Conservation (phyloP, 2,113 vertebrate genomes). For the Pycnonotus jocosus region DNA sequence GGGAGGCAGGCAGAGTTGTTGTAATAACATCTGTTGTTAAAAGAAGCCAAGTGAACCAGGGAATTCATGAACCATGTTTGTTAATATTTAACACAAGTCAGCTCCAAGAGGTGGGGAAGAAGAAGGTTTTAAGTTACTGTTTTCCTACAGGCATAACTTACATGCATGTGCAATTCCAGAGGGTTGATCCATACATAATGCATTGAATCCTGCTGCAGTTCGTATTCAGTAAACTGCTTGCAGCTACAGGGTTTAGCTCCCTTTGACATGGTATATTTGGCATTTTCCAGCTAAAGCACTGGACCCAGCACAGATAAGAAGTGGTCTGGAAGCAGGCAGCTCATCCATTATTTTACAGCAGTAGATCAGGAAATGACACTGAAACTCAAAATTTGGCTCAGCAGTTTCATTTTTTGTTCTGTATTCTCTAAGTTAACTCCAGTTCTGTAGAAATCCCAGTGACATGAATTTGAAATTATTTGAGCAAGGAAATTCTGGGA, state of each 20-base stretch:
- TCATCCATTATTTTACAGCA: background rate
- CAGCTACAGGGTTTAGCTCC: background rate
- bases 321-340: background rate
- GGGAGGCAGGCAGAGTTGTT: conserved; percentile 8
- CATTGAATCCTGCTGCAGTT: background rate
- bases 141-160: conserved; percentile 26
- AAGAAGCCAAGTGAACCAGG: conserved; percentile 40
- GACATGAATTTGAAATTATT: background rate
- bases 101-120: conserved; percentile 1
- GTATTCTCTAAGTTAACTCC: background rate
- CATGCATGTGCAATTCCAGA: background rate
- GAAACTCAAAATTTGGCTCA: background rate
- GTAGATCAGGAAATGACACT: background rate
- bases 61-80: conserved; percentile 18
- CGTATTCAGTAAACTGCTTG: background rate
- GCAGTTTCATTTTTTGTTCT: background rate
- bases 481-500: background rate
- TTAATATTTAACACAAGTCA: conserved; percentile 59
- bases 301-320: background rate
- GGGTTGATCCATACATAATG: background rate
- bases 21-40: conserved; percentile 56
- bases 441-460: background rate
- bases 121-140: conserved; percentile 36
- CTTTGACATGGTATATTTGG: background rate
- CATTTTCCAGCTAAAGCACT: background rate